A percentile compares a stretch with the other conserved stretches of the same genome.
Conservation (phyloP, 2,113 vertebrate species). For the Isichthys henryi region DNA sequence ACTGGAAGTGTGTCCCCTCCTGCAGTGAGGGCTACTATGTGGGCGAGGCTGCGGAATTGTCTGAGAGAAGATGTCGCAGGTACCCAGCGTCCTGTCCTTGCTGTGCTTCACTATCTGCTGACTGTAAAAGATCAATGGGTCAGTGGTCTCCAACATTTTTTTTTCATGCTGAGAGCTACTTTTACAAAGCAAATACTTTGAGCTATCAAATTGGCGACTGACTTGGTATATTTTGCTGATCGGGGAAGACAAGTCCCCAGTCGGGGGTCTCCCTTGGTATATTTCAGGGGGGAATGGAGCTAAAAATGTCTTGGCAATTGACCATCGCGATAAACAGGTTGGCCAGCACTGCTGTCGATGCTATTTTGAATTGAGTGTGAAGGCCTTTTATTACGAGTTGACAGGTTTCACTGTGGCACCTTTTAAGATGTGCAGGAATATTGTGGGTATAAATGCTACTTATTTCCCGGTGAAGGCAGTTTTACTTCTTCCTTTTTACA, state of each 20-base stretch:
- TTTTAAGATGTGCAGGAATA: not conserved
- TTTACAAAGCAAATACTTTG: not conserved
- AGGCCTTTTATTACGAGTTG: not conserved
- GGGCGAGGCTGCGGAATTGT: constrained; percentile 56
- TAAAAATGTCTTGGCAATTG: not conserved
- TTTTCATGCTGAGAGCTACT: not conserved
- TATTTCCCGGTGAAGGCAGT: not conserved
- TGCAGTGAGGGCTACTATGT: constrained; percentile 74
- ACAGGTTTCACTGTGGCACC: not conserved
- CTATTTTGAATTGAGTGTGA: not conserved
- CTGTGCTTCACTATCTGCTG: not conserved
- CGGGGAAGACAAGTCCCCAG: not conserved
- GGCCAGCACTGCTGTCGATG: not conserved
- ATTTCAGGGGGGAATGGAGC: not conserved
- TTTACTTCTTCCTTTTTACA: not conserved
- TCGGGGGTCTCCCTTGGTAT: not conserved
- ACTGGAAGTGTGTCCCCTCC: constrained; percentile 71
- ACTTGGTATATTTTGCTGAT: not conserved
- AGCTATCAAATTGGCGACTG: not conserved
- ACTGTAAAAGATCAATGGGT: not conserved
- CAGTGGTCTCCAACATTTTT: not conserved
- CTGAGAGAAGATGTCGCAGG: constrained; percentile 78
- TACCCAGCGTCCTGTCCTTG: constrained; percentile 28
- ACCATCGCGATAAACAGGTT: not conserved
- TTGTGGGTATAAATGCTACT: not conserved